These are phyloP conservation scores for Capromys pilorides DNA, from an alignment of 2,797 vertebrate genomes.

Conservation along the genomic window DNA sequence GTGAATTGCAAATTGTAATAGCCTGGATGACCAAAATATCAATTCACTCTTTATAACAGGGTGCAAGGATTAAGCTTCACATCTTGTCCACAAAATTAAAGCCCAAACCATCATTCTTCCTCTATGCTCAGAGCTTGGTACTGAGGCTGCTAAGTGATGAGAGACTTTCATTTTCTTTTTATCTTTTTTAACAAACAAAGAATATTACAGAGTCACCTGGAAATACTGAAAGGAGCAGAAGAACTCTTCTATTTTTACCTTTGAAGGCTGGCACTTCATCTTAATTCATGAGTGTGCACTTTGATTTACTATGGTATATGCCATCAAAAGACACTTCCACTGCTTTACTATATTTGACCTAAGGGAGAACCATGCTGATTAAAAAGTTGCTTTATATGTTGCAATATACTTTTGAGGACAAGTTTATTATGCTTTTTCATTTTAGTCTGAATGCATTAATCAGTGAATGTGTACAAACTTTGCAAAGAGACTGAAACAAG, in stretches of 20 bases:
- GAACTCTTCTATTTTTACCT: neutral
- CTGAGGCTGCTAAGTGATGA: conserved; percentile 63
- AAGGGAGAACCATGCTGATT: conserved; percentile 62
- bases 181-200: conserved; percentile 54
- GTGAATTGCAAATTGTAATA: conserved; percentile 77
- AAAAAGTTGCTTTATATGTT: conserved; percentile 59
- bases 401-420: conserved; percentile 67
- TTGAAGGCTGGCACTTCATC: neutral
- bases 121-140: conserved; percentile 59
- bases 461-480: conserved; percentile 64
- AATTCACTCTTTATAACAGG: conserved; percentile 75
- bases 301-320: neutral
- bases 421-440: conserved; percentile 38
- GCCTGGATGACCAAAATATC: conserved; percentile 77
- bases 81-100: conserved; percentile 75
- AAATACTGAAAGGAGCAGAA: conserved; percentile 57
- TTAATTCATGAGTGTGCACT: neutral
- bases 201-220: conserved; percentile 48
- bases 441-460: conserved; percentile 50
- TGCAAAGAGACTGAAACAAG: conserved; percentile 57
- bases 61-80: conserved; percentile 62
- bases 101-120: conserved; percentile 57
- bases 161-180: neutral
- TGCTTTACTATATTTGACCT: conserved; percentile 65
- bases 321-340: conserved; percentile 78